These are phyloP conservation scores for Chlorodrepanis virens DNA, from an alignment of 2,113 vertebrate genomes.

Conservation along the genomic window DNA sequence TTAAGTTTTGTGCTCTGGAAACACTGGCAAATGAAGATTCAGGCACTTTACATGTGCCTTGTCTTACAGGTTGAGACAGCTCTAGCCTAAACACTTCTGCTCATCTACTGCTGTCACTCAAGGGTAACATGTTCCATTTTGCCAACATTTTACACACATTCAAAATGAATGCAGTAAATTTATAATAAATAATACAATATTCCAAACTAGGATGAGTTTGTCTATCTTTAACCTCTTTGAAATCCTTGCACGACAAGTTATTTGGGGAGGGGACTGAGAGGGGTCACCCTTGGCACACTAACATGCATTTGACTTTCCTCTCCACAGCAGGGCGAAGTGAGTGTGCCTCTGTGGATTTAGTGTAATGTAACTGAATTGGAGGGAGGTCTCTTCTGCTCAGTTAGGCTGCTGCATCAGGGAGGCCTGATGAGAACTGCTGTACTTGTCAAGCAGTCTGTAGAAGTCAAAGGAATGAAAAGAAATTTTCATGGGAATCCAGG, in stretches of 20 bases:
- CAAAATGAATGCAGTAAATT: background rate
- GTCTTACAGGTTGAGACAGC: background rate
- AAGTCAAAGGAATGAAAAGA: background rate
- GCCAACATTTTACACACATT: background rate
- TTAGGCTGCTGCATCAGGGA: background rate
- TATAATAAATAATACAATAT: background rate
- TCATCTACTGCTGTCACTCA: background rate
- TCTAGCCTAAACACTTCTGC: background rate
- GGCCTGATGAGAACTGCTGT: background rate
- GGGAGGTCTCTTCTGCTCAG: background rate
- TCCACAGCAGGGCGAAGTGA: background rate
- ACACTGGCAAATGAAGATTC: background rate
- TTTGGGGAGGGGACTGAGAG: background rate
- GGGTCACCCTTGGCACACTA: background rate
- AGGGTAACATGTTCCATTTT: background rate
- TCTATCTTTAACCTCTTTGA: background rate
- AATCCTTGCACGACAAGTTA: background rate
- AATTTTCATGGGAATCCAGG: background rate
- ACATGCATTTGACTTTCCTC: background rate
- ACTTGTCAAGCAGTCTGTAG: background rate
- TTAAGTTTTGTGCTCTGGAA: background rate
- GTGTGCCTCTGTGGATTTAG: rapidly evolving
- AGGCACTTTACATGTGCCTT: background rate
- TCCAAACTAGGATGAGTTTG: background rate
- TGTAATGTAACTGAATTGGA: background rate